Evolutionary conservation across 2,797 vertebrate genomes (phyloP).

Genomic region (Chelon auratus): DNA sequence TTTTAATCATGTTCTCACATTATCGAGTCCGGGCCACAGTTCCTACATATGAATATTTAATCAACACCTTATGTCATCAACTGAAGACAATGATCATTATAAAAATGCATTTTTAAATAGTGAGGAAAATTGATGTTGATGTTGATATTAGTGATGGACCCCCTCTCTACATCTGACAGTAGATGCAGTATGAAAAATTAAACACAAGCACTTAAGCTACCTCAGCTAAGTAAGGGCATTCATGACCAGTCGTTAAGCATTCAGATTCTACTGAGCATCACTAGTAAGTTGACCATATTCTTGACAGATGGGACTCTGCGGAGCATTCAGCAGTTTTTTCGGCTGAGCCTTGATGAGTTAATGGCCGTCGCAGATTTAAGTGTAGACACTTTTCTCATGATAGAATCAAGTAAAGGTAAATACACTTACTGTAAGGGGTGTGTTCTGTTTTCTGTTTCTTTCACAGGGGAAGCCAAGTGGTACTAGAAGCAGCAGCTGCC

Average conservation of each 20-base stretch:
- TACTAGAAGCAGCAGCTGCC: constrained; percentile 1
- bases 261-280: constrained; percentile 27
- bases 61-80: neutral
- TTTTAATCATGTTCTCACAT: neutral
- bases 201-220: constrained; percentile 42
- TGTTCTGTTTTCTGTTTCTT: neutral
- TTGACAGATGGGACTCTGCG: constrained; percentile 27
- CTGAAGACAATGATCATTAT: neutral
- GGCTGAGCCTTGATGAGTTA: neutral
- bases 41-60: neutral
- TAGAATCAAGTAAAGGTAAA: no score
- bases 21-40: neutral
- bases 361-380: neutral
- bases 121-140: constrained; percentile 16
- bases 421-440: neutral
- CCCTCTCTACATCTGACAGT: constrained; percentile 18
- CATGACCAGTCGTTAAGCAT: constrained; percentile 43
- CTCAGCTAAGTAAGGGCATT: constrained; percentile 32
- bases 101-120: constrained; percentile 4
- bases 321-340: neutral
- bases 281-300: constrained; percentile 27
- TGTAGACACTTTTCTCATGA: no score
- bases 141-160: constrained; percentile 5
- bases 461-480: neutral
- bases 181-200: constrained; percentile 33